Conservation (phyloP, 2,888 invertebrate genomes). For the Agrilus biguttatus region DNA sequence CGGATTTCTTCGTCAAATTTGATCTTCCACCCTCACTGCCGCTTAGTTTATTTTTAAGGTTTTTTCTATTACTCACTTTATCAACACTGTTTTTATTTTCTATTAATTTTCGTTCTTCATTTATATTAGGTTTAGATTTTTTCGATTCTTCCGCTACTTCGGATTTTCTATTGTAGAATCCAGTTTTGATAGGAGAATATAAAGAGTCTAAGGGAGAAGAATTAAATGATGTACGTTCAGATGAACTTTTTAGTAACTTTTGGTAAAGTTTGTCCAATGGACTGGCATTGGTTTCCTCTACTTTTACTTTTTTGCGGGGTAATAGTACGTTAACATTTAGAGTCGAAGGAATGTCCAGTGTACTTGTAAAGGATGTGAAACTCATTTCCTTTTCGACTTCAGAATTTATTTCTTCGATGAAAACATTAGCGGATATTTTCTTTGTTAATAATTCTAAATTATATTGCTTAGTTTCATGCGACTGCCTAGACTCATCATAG, state of each 20-base stretch:
- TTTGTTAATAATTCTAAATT: slow-evolving; percentile 12
- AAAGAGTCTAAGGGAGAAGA: no score
- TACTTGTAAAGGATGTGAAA: slow-evolving; percentile 13
- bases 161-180: no score
- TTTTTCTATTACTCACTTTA: no score
- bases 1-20: neutral
- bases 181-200: no score
- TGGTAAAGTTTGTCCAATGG: slow-evolving; percentile 4
- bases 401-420: slow-evolving; percentile 14
- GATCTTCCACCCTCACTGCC: neutral
- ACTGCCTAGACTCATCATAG: slow-evolving; percentile 8
- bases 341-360: slow-evolving; percentile 14
- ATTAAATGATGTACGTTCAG: neutral
- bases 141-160: no score
- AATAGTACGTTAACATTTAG: no score
- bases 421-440: slow-evolving; percentile 16
- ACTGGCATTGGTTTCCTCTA: neutral
- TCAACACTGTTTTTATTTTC: no score
- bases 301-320: no score
- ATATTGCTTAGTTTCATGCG: slow-evolving; percentile 11
- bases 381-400: slow-evolving; percentile 15
- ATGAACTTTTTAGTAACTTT: neutral
- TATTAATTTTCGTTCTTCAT: no score
- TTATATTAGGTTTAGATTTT: no score
- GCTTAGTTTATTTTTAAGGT: no score